Base-by-base conservation (phyloP, 2,797 vertebrate species). In the Pteronotus mesoamericanus region DNA sequence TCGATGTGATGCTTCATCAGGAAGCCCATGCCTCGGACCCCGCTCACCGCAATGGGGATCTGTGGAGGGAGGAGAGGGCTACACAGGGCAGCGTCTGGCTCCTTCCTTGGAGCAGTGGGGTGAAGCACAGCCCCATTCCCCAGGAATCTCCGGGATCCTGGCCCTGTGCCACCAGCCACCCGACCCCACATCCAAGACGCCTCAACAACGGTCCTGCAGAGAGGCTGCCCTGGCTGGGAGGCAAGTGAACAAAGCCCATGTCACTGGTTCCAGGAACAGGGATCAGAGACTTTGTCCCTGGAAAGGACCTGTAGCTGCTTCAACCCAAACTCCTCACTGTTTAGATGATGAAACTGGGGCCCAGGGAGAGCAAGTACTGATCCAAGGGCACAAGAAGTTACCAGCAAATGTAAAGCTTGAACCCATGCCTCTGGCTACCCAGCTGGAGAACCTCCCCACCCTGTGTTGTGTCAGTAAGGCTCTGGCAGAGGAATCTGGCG, bases 21-120 rank as follows among this genome's bases (percentile, higher is more conserved):
- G 97, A 98, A 99, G 74, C 99, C 99, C 99, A 99, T 99, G 32
- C 98, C 99, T 97, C 99, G 98, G 98, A 99, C 99, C 42, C 99
- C 99, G 77, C 99, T 99, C 91, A 99, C 98, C 0, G 99, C 99
- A 9, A 99, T 99, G 75, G 98, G 99, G 93, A 99, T 98, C 99
- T 99, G 92, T 29, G 94, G 48, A 32, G 66, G 26, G 84, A 44
- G 18, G 11, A 2, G 29, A 48, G 8, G 5, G 51, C 74, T 37
- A 2, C 12, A 19, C 1, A 15, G 46, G 15, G 9, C 0, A 0
- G 44, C 72, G n/a, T 32, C 80, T 14, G 0, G 21, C n/a, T 80
- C 61, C 37, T 4, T 37, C 34, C 72, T 19, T 0, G 0, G 59
- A 61, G 55, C 24, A 72, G 26, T 10, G 39, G 34, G 42, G n/a